These are phyloP conservation scores for Labeo rohita DNA, from an alignment of 2,113 vertebrate species.

Conservation along the genomic window DNA sequence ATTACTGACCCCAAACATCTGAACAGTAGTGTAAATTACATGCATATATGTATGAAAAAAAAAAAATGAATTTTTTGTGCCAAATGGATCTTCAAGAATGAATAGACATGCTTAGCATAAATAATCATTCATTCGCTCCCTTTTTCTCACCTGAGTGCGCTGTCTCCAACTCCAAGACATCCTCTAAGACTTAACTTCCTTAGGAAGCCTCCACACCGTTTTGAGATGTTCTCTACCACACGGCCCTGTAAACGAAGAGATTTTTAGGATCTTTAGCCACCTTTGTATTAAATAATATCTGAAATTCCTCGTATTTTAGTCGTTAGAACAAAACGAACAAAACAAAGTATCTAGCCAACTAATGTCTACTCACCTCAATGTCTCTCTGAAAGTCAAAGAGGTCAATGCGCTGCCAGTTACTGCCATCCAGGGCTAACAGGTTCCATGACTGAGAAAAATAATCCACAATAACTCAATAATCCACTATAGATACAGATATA, in stretches of 20 bases:
- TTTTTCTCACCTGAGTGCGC: constrained; percentile 86
- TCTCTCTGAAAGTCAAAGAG: constrained; percentile 99
- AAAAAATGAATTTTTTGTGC: no score
- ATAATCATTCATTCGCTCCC: not conserved
- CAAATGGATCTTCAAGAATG: not conserved
- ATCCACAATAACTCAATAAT: not conserved
- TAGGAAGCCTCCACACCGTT: constrained; percentile 96
- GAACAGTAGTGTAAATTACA: not conserved
- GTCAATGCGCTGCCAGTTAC: constrained; percentile 99
- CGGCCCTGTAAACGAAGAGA: constrained; percentile 80
- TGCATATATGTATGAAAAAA: not conserved
- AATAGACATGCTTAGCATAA: not conserved
- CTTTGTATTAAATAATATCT: not conserved
- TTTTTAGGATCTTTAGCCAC: not conserved
- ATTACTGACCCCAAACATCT: not conserved
- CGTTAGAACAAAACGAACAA: not conserved
- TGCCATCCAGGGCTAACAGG: constrained; percentile 96
- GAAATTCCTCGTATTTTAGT: not conserved
- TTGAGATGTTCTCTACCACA: constrained; percentile 99
- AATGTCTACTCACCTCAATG: constrained; percentile 84
- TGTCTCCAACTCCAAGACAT: constrained; percentile 94
- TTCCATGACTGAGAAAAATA: constrained; percentile 89
- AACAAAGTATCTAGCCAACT: no score
- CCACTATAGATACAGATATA: not conserved
- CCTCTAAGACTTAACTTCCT: constrained; percentile 93